Base-by-base conservation (phyloP, 2,797 vertebrate genomes). In the Balearica regulorum region DNA sequence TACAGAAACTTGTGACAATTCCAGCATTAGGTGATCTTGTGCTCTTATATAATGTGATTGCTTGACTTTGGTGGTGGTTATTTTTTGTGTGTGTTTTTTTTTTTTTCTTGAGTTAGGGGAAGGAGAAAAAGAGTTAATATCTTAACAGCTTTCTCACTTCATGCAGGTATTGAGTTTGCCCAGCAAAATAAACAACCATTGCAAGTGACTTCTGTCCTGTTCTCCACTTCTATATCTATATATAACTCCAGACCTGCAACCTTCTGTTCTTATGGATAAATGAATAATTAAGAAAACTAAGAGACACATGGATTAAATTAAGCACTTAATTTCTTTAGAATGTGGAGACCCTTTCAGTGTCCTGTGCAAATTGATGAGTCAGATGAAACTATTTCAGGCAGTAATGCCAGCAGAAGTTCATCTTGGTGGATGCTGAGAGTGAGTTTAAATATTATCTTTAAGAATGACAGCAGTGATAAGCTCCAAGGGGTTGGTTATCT, bases 271-370 rank as follows among this genome's bases (percentile, higher is more conserved):
- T 31, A 37, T 72, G 82, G 88, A 90, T 87, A 97, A 97, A 96
- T 81, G 68, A 96, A 94, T 97, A 97, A 96, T 97, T 97, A 94
- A 96, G 96, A 95, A 83, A 95, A 93, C 72, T 21, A 18, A 57
- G 82, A 96, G 53, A 75, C 28, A 89, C 1, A 0, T 95, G 73
- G 87, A 90, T 97, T 97, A 96, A 97, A 95, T 97, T 80, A 97
- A 90, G 86, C 53, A 84, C 61, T 92, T 95, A 68, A 95, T 97
- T 98, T 97, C 88, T 97, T 91, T 61, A 92, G 89, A 97, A 97
- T 81, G 88, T 78, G 64, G 57, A 89, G 51, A 95, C 66, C 33
- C 65, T 95, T 96, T 94, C 87, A 66, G 81, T 79, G 73, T 93
- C 84, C 82, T 87, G 41, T 95, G 77, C 70, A 95, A 97, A 96